A percentile compares a stretch with the other conserved stretches of the same genome.
These are phyloP conservation scores for Acleris holmiana DNA, from an alignment of 2,888 invertebrate genomes.

Conservation along the genomic window DNA sequence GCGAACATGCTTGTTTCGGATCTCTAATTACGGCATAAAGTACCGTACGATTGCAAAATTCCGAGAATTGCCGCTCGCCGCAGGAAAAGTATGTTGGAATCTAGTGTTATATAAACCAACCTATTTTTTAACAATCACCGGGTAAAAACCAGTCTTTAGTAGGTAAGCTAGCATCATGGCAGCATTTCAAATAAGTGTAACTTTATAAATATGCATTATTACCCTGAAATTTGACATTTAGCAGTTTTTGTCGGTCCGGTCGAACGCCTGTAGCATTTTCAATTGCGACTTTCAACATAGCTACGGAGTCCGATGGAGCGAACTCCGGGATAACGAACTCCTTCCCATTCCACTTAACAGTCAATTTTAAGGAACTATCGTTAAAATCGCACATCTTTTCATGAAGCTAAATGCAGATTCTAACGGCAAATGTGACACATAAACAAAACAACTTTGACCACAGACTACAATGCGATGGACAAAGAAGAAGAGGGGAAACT, in stretches of 20 bases:
- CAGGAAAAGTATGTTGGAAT: conserved; percentile 2
- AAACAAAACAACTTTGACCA: conserved; percentile 62
- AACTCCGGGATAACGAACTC: conserved; percentile 92
- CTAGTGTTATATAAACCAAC: conserved; percentile 28
- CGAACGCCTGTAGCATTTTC: conserved; percentile 94
- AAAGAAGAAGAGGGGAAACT: too few species aligned
- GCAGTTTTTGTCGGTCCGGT: conserved; percentile 96
- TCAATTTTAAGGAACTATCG: conserved; percentile 81
- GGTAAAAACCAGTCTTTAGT: neutral
- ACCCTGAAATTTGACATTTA: conserved; percentile 97
- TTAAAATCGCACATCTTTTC: conserved; percentile 78
- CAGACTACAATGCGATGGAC: conserved; percentile 15
- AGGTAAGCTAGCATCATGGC: conserved; percentile 1
- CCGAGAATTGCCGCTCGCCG: conserved; percentile 7
- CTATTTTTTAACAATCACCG: conserved; percentile 4
- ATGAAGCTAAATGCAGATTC: conserved; percentile 49
- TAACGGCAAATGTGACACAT: conserved; percentile 65
- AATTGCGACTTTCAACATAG: conserved; percentile 92
- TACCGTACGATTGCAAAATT: conserved; percentile 6
- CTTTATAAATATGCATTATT: conserved; percentile 46
- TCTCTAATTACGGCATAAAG: conserved; percentile 1
- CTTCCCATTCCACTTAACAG: conserved; percentile 97
- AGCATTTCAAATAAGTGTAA: conserved; percentile 2
- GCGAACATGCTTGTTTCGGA: neutral
- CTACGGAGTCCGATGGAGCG: conserved; percentile 91